Evolutionary conservation across 2,888 invertebrate genomes (phyloP), one percentile per base, ranked within the genome.

Genomic region (Aromia moschata): DNA sequence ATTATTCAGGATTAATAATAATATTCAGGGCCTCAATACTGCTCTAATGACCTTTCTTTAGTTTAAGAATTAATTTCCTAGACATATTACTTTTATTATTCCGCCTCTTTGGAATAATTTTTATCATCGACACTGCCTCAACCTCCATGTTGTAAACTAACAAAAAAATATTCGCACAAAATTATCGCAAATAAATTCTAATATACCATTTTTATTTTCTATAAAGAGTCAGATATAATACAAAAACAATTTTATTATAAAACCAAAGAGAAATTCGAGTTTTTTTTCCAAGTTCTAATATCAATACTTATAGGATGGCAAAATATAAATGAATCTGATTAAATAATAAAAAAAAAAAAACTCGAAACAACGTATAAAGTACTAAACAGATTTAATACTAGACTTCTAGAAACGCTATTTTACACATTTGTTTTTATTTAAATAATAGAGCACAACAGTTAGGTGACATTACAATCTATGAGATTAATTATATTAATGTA

Each of bases 381-480:
- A 40, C 56, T 67, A 58, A 63, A 60, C 33, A 58, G 55, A 63
- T 70, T 68, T 68, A 72, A 70, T 69, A 67, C 71, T 74, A 74
- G 59, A 67, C 58, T 68, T 70, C 70, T 74, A 72, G 70, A 70
- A 71, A 69, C 66, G 71, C 76, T 76, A 76, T 77, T 77, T 77
- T 77, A 78, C 77, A 80, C 73, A 70, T 65, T 75, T 61, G 62
- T 69, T 68, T 67, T 71, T 67, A 71, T 70, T 70, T 70, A 70
- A 72, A 73, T 72, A 68, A 74, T 74, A 73, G 73, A 76, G 77
- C 77, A 78, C 78, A 78, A 79, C 78, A 78, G 72, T 76, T 74
- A 78, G 70, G 75, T 74, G 77, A 76, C 71, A 70, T 74, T 77
- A 79, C 74, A 76, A 74, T 74, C 78, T 78, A 78, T 73, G 70